These are phyloP conservation scores for Sebastes schlegelii DNA, from an alignment of 2,113 vertebrate species.

Conservation along the genomic window DNA sequence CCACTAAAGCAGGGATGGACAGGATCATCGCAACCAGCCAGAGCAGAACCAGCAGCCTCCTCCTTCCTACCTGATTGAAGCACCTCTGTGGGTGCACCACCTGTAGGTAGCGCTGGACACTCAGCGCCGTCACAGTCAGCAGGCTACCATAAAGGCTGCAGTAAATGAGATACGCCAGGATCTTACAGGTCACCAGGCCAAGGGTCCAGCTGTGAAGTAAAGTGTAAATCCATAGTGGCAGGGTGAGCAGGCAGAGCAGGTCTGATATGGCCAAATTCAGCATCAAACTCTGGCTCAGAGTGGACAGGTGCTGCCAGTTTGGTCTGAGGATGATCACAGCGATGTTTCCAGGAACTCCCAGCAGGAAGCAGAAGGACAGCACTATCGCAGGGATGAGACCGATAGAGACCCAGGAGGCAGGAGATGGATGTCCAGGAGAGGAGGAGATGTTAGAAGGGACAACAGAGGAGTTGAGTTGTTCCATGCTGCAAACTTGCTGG, in stretches of 20 bases:
- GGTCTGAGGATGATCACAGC: no score
- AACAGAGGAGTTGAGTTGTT: conserved; percentile 2
- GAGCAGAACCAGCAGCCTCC: conserved; percentile 30
- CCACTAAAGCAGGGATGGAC: conserved; percentile 17
- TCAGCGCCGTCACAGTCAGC: conserved; percentile 41
- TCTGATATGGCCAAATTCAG: no score
- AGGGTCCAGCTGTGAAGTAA: no score
- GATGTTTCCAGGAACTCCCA: conserved; percentile 35
- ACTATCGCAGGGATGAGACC: not conserved
- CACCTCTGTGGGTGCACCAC: conserved; percentile 14
- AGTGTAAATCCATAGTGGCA: no score
- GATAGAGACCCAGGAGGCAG: not conserved
- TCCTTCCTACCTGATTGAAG: not conserved
- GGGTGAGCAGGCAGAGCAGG: conserved; percentile 11
- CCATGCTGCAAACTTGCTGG: conserved; percentile 18
- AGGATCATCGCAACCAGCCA: conserved; percentile 31
- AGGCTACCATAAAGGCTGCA: conserved; percentile 21
- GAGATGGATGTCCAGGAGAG: not conserved
- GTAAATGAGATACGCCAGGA: not conserved
- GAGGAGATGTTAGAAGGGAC: conserved; percentile 11
- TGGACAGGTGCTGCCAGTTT: no score
- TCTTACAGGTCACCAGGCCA: no score
- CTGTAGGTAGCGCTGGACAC: conserved; percentile 52
- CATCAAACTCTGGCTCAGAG: no score
- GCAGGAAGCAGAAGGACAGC: conserved; percentile 34